Evolutionary conservation across 2,113 vertebrate genomes (phyloP).

Genomic region (Pelobates fuscus): DNA sequence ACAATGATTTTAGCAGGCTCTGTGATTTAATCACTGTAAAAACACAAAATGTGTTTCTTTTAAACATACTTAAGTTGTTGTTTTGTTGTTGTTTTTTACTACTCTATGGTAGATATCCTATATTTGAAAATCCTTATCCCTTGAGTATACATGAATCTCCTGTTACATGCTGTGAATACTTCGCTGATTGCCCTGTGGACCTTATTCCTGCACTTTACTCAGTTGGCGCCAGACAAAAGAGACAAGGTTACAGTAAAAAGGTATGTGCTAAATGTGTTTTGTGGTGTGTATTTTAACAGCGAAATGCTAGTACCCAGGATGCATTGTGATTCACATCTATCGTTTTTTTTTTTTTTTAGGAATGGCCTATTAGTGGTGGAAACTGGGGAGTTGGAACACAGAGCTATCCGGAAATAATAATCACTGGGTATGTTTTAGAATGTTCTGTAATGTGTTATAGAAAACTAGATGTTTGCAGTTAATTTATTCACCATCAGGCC

Average conservation of each 20-base stretch:
- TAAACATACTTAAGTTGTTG: too few relatives aligned
- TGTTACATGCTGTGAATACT: slow-evolving; percentile 98
- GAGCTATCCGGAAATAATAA: slow-evolving; percentile 98
- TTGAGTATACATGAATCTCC: slow-evolving; percentile 97
- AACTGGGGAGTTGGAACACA: slow-evolving; percentile 97
- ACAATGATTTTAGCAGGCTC: too few relatives aligned
- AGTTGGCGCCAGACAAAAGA: slow-evolving; percentile 93
- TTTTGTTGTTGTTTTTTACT: neutral
- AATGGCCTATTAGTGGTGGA: slow-evolving; percentile 97
- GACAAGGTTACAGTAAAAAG: slow-evolving; percentile 99
- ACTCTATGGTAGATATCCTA: slow-evolving; percentile 84
- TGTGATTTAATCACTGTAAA: too few relatives aligned
- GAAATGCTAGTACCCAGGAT: neutral
- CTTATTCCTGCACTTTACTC: slow-evolving; percentile 98
- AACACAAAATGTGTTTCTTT: neutral
- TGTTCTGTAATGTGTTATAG: too few relatives aligned
- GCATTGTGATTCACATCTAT: slow-evolving; percentile 24
- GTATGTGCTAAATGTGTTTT: slow-evolving; percentile 60
- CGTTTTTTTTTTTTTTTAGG: slow-evolving; percentile 71
- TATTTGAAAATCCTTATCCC: slow-evolving; percentile 98
- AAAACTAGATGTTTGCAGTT: too few relatives aligned
- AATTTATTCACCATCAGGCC: too few relatives aligned
- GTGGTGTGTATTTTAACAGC: neutral
- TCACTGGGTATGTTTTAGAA: slow-evolving; percentile 87
- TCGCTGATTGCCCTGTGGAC: slow-evolving; percentile 95